Base-by-base conservation (phyloP, 1,140 invertebrate species). In the Heliconius himera region DNA sequence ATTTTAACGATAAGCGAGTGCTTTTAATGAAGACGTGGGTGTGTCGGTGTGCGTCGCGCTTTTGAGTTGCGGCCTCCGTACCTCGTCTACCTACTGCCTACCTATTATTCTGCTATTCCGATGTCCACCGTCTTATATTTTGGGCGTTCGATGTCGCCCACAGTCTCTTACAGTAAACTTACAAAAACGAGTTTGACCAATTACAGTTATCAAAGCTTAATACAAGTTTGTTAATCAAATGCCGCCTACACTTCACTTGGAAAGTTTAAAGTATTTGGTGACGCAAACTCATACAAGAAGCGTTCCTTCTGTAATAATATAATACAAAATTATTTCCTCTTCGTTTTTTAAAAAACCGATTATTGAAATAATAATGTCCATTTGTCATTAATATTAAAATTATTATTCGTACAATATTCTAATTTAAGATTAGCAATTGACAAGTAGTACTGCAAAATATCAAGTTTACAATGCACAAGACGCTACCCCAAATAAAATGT, bases 1-100 rank as follows among this genome's bases (percentile, higher is more conserved):
- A 91, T 90, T 91, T 91, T 88, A 86, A 86, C 87, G 91, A 93
- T 92, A 93, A 92, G 87, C 83, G 82, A 77, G 82, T 78, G 89
- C 81, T 90, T 90, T 89, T 90, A 90, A 93, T 92, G 90, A 91
- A 91, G 90, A 90, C 88, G 91, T 91, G 91, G 90, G 91, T 89
- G 90, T 89, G 89, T 85, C 51, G 77, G 54, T 60, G 76, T 71
- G 82, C 66, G 81, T 81, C 80, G 85, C 82, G 76, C 77, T 81
- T 81, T 73, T 33, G 76, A 74, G 51, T 74, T 77, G 70, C 36
- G 81, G 80, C 74, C 81, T 79, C 82, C 54, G 83, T 74, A 76
- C 81, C 81, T 78, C 71, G 75, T 78, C 76, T 78, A 73, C 74
- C 73, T 54, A 71, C 41, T 16, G 41, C 8, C 20, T 11, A 56